These are phyloP conservation scores for Seira sanloemensis DNA, from an alignment of 2,888 invertebrate species.

Conservation along the genomic window DNA sequence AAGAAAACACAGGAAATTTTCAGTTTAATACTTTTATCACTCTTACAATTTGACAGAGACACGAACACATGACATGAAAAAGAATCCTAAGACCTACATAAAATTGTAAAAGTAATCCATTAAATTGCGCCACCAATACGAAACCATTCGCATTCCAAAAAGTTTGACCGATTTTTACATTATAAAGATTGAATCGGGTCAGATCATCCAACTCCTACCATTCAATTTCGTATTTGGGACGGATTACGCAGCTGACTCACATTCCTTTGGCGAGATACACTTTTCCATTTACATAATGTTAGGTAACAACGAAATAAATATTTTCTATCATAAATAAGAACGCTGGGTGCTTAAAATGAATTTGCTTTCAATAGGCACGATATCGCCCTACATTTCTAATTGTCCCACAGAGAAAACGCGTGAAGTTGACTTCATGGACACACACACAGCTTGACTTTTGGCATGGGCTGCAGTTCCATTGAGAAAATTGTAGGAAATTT, in stretches of 20 bases:
- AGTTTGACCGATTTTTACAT: not conserved
- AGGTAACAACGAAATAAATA: not conserved
- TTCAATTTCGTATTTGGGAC: not conserved
- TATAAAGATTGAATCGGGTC: not conserved
- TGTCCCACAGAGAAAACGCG: not conserved
- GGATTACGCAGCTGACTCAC: not conserved
- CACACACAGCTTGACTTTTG: not conserved
- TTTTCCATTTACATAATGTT: not conserved
- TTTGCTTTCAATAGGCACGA: not conserved
- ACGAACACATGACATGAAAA: not conserved
- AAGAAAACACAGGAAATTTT: not conserved
- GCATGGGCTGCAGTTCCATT: not conserved
- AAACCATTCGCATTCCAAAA: not conserved
- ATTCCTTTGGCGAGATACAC: too few relatives aligned
- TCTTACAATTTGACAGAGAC: not conserved
- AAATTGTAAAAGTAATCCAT: not conserved
- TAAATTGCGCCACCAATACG: not conserved
- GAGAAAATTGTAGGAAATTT: not conserved
- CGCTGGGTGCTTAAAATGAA: not conserved
- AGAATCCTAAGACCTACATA: too few relatives aligned
- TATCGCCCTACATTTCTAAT: not conserved
- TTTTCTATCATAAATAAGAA: not conserved
- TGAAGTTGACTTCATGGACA: not conserved
- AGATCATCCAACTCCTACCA: not conserved
- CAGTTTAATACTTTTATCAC: slow-evolving; percentile 1